Conservation (phyloP, 2,797 vertebrate genomes). For the Sebastes hubbsi region DNA sequence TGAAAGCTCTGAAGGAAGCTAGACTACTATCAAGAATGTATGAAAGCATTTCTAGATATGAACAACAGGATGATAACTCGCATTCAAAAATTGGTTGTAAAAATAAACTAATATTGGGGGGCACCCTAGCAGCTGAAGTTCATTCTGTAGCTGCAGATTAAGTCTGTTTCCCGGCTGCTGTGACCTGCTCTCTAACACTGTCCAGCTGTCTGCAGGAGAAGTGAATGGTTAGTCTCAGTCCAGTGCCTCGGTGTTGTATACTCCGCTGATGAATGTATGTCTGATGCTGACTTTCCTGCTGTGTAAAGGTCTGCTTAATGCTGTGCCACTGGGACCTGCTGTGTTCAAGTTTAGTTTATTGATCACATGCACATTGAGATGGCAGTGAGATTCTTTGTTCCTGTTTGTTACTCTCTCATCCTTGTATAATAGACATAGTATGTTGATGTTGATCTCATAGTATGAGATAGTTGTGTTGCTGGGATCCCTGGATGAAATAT, state of each 20-base stretch:
- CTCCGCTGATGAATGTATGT: background rate
- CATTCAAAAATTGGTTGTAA: background rate
- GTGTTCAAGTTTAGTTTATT: background rate
- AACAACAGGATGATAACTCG: background rate
- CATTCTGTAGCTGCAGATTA: background rate
- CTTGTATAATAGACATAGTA: no score
- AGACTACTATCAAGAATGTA: background rate
- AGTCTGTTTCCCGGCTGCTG: background rate
- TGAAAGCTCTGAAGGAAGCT: background rate
- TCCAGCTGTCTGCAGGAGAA: background rate
- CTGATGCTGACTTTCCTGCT: background rate
- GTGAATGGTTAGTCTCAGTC: background rate
- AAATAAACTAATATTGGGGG: background rate
- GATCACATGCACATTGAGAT: no score
- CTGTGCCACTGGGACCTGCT: background rate
- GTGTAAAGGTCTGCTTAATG: background rate
- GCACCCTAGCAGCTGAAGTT: background rate
- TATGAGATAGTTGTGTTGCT: background rate
- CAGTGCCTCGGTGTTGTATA: background rate
- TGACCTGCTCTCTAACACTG: background rate
- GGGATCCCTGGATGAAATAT: background rate
- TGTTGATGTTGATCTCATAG: no score
- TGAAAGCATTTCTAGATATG: background rate
- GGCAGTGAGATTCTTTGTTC: no score
- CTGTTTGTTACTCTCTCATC: no score